A percentile compares a stretch with the other conserved stretches of the same genome.
Conservation (phyloP, 2,888 invertebrate genomes). For the Caenorhabditis sp. region DNA sequence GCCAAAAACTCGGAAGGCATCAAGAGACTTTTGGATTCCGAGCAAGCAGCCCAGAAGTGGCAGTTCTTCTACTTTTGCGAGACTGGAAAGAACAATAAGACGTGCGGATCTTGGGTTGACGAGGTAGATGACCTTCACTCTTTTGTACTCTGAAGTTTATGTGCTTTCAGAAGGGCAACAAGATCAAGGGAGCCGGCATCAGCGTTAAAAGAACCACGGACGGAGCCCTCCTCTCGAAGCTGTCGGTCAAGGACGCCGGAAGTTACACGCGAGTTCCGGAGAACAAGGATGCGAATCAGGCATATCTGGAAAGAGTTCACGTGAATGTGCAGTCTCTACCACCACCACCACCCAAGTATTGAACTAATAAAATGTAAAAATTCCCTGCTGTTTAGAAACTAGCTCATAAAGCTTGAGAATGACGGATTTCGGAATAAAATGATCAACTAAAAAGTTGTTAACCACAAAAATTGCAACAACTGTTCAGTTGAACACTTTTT, state of each 20-base stretch:
- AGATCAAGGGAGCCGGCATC: constrained; percentile 1
- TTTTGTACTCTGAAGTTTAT: not conserved
- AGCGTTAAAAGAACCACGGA: constrained; percentile 12
- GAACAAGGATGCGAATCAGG: constrained; percentile 3
- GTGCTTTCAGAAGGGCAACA: constrained; percentile 1
- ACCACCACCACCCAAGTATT: constrained; percentile 14
- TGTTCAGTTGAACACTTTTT: too few relatives aligned
- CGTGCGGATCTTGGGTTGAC: constrained; percentile 11
- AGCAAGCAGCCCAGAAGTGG: constrained; percentile 5
- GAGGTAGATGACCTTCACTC: not conserved
- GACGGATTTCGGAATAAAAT: too few relatives aligned
- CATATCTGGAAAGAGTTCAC: constrained; percentile 8
- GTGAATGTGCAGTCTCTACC: constrained; percentile 9
- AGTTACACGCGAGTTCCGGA: constrained; percentile 15
- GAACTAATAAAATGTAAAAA: too few relatives aligned
- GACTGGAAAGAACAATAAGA: constrained; percentile 1
- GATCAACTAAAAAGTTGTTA: too few relatives aligned
- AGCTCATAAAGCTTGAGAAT: too few relatives aligned
- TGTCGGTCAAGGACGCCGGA: constrained; percentile 5
- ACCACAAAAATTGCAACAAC: too few relatives aligned
- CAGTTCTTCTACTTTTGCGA: constrained; percentile 21
- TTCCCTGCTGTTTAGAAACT: too few relatives aligned
- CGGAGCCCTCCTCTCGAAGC: not conserved
- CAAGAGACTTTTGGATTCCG: constrained; percentile 1
- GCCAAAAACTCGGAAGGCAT: constrained; percentile 3